Evolutionary conservation across 2,113 vertebrate genomes (phyloP).

Genomic region (Bubo bubo): DNA sequence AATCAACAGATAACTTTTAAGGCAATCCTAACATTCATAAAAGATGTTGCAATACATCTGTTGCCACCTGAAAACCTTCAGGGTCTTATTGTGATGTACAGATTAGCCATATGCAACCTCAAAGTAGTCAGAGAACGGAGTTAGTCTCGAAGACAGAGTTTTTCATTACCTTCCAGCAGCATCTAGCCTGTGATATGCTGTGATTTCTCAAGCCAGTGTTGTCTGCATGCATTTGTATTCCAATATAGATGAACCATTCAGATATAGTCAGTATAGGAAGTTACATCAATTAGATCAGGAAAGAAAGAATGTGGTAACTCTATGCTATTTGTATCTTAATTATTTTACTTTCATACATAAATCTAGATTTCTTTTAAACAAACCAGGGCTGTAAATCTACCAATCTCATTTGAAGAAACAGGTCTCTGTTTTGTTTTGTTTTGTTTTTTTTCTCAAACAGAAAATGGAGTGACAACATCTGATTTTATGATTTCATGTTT

Average conservation of each 20-base stretch:
- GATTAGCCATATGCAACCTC: background rate
- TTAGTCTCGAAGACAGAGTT: background rate
- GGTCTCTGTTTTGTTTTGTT: rapidly evolving
- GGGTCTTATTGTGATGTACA: background rate
- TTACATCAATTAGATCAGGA: background rate
- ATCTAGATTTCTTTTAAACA: background rate
- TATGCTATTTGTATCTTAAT: background rate
- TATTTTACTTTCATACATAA: background rate
- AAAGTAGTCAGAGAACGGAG: background rate
- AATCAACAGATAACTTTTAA: background rate
- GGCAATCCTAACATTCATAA: background rate
- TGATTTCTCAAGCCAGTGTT: background rate
- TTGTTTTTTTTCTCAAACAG: background rate
- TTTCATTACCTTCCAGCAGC: background rate
- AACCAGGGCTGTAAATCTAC: background rate
- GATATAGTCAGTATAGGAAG: background rate
- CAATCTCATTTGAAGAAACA: background rate
- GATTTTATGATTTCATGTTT: background rate
- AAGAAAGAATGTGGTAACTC: background rate
- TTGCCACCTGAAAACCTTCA: background rate
- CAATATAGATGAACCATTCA: background rate
- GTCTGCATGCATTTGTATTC: background rate
- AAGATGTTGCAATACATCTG: background rate
- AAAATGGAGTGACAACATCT: background rate
- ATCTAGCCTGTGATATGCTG: background rate